Evolutionary conservation across 2,888 invertebrate species (phyloP), one percentile per base, ranked within the genome.

Genomic region (Mythimna albipuncta): DNA sequence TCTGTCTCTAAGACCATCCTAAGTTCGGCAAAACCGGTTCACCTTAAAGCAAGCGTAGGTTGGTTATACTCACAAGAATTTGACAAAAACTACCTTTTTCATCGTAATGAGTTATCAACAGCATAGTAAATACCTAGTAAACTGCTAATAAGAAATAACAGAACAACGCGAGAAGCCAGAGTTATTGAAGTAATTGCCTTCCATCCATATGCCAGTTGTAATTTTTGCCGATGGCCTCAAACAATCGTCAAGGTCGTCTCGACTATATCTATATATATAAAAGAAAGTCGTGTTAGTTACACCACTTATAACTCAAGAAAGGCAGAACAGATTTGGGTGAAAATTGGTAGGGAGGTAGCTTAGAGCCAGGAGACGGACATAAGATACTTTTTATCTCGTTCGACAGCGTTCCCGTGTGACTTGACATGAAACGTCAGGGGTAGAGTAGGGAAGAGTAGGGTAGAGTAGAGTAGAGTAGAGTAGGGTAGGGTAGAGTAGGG

Each of bases 161-260:
- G 10, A 57, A 64, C 2, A 35, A 70, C 50, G 52, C 64, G 63
- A 75, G 55, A 78, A 79, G 59, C 74, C 50, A 50, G 26, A 77
- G 57, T 44, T 57, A 69, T 63, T 69, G 50, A 77, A 71, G 72
- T 35, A 78, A 75, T 70, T 75, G 62, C 50, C 38, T 64, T 74
- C 63, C 44, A 72, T 77, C 69, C 75, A 71, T 84, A 62, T 65
- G 76, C 41, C 69, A 70, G 41, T 61, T 59, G 75, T 81, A 75
- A 80, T 81, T 81, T 79, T 81, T 83, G 80, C 69, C 73, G 72
- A 67, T 77, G 81, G 64, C 79, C 77, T 74, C 80, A 78, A 72
- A 61, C 59, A 69, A 69, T 52, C 32, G 47, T 66, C 86, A 86
- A 86, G 86, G 85, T 74, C 71, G 84, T 82, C 81, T 85, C 76